Conservation (phyloP, 2,888 invertebrate genomes). For the Drosophila bunnanda region DNA sequence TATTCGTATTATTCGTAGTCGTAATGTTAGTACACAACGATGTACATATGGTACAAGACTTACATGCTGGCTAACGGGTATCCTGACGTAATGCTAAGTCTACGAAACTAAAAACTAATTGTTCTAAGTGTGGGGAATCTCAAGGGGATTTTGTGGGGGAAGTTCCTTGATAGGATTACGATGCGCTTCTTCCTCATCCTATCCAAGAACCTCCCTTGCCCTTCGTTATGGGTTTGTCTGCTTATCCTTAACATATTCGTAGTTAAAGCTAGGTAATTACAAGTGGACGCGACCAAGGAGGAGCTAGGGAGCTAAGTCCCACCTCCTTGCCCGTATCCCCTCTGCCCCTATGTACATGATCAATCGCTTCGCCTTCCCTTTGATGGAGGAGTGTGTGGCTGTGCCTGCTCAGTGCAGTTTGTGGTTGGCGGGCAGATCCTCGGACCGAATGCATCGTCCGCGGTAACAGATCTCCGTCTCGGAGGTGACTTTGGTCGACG, state of each 20-base stretch:
- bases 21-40: constrained; percentile 64
- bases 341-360: constrained; percentile 65
- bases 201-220: constrained; percentile 6
- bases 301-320: constrained; percentile 8
- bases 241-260: constrained; percentile 62
- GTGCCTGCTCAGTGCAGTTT: constrained; percentile 78
- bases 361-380: constrained; percentile 16
- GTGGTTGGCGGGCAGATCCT: constrained; percentile 83
- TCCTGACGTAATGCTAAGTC: constrained; percentile 52
- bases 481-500: constrained; percentile 92
- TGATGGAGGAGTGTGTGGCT: constrained; percentile 12
- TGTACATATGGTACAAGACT: constrained; percentile 69
- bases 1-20: constrained; percentile 44
- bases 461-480: constrained; percentile 95
- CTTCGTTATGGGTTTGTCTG: constrained; percentile 8
- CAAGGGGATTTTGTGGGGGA: constrained; percentile 1
- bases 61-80: constrained; percentile 63
- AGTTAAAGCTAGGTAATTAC: constrained; percentile 76
- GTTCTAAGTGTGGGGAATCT: constrained; percentile 7
- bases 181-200: neutral
- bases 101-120: constrained; percentile 47
- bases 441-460: constrained; percentile 92
- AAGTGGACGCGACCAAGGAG: constrained; percentile 52
- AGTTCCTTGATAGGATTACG: constrained; percentile 15
- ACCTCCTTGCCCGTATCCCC: constrained; percentile 21